phyloP scores from a whole-genome alignment of 2,797 vertebrate genomes.

The Anableps anableps region DNA sequence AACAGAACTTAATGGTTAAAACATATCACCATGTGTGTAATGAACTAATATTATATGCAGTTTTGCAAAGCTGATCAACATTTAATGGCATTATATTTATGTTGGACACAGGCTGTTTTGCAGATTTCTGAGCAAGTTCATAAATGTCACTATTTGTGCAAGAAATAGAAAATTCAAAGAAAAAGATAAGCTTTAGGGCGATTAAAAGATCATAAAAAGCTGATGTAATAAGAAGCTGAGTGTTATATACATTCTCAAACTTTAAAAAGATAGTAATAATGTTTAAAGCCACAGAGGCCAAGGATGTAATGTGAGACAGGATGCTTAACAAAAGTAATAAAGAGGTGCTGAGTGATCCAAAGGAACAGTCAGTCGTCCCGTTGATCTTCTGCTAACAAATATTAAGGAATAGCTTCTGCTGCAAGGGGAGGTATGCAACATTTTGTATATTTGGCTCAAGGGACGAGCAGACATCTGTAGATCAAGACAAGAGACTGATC shows the following conservation, averaged over 20 bases:
- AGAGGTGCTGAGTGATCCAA: constrained; percentile 27
- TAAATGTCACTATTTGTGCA: background rate
- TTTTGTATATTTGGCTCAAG: background rate
- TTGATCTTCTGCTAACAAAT: constrained; percentile 4
- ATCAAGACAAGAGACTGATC: constrained; percentile 45
- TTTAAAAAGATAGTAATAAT: background rate
- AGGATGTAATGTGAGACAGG: background rate
- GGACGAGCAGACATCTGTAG: constrained; percentile 30
- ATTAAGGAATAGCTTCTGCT: background rate
- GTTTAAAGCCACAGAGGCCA: background rate
- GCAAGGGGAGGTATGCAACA: background rate
- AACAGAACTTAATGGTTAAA: background rate
- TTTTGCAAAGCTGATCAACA: background rate
- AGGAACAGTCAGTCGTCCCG: background rate
- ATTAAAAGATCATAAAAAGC: background rate
- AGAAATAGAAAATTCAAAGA: background rate
- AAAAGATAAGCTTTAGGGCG: background rate
- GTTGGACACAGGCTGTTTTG: background rate
- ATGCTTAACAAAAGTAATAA: constrained; percentile 12
- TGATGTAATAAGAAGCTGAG: background rate
- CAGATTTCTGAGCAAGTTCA: background rate
- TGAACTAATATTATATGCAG: background rate
- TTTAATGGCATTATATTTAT: background rate
- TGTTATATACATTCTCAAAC: background rate
- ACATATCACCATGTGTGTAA: background rate